Evolutionary conservation across 2,113 vertebrate genomes (phyloP), one percentile per base, ranked within the genome.

Genomic region (Eulacestoma nigropectus): DNA sequence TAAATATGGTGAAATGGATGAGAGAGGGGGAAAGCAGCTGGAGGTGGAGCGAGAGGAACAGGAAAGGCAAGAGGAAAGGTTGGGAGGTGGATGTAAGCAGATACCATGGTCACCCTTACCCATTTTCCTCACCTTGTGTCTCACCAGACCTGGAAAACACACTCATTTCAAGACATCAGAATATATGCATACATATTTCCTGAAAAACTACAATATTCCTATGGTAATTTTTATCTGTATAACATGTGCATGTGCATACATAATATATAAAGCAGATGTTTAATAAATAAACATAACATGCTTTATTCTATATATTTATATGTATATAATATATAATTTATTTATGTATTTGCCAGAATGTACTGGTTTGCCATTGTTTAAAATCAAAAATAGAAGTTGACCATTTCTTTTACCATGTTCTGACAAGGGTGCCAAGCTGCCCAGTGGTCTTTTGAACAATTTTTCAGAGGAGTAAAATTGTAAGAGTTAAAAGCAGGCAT

Each of bases 161-260:
- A 4, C 22, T 47, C 30, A 7, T 55, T 77, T 14, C 46, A 37
- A 50, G 20, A 6, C 20, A 47, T 5, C 13, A 22, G 14, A 22
- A 39, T 12, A 30, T 4, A 9, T 39, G 16, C 44, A 13, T 25
- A 5, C 2, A 11, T 20, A 2, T 30, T 57, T 56, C 27, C 29
- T 42, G 16, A 53, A 63, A 52, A 68, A 16, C 3, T 1, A 17
- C 25, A 37, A 3, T 19, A 35, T 62, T 79, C 16, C 25, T 18
- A 0, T 20, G 41, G 56, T 46, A 52, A 0, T 23, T 70, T 56
- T 26, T 55, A 10, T 55, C 5, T 25, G 3, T 39, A 6, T 15
- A 29, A 44, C 1, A 1, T 52, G 3, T 72, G 3, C 16, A 1
- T 41, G 7, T 50, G 7, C 76, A 21, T 33, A n/a, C 9, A 11